phyloP scores from a whole-genome alignment of 1,140 invertebrate species.

The Ceratina australensis region DNA sequence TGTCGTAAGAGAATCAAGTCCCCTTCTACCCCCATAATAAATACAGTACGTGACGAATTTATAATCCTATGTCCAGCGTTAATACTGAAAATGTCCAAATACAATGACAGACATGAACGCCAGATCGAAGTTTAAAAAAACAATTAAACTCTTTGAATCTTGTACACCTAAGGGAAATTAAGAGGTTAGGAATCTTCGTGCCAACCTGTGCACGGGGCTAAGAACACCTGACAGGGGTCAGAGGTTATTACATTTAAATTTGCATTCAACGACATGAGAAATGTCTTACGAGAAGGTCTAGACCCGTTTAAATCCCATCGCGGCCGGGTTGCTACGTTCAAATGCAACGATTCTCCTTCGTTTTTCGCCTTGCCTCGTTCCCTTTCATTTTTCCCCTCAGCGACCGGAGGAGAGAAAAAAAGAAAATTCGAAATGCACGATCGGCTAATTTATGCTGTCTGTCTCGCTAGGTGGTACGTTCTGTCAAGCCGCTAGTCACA shows the following conservation, averaged over 20 bases:
- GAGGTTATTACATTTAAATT: background rate
- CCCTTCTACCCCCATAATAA: too few relatives aligned
- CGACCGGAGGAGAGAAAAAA: constrained; percentile 11
- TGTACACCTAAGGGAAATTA: too few relatives aligned
- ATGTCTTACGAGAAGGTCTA: background rate
- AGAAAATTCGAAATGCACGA: constrained; percentile 50
- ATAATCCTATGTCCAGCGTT: too few relatives aligned
- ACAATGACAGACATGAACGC: too few relatives aligned
- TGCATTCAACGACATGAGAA: constrained; percentile 13
- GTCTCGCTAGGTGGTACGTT: constrained; percentile 55
- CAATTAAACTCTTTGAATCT: too few relatives aligned
- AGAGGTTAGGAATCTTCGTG: too few relatives aligned
- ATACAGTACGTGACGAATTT: too few relatives aligned
- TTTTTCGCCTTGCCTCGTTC: background rate
- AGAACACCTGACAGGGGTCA: too few relatives aligned
- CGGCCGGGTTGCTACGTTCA: background rate
- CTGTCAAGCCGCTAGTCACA: constrained; percentile 48
- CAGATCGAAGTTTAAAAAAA: too few relatives aligned
- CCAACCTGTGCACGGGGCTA: too few relatives aligned
- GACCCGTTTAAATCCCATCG: constrained; percentile 9
- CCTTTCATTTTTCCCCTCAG: background rate
- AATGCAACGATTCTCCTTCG: constrained; percentile 16
- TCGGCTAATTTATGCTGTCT: constrained; percentile 62
- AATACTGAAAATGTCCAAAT: too few relatives aligned
- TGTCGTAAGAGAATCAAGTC: too few relatives aligned